Evolutionary conservation across 2,797 vertebrate genomes (phyloP).

Genomic region (Liasis olivaceus): DNA sequence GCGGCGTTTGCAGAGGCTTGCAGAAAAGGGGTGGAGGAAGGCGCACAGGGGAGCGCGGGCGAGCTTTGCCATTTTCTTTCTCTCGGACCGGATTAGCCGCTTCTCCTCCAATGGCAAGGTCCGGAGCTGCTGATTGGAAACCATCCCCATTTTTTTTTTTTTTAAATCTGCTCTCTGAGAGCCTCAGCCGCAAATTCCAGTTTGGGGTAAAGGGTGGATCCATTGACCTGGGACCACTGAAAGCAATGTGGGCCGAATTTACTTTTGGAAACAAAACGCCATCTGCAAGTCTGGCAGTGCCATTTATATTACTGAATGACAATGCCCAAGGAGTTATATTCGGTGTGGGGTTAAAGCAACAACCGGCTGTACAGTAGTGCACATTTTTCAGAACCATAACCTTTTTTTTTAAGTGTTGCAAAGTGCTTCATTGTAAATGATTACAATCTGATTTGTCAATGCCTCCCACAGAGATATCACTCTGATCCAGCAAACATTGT

Average conservation of each 20-base stretch:
- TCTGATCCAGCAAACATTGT: not conserved
- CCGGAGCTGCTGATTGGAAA: constrained; percentile 76
- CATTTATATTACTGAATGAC: not conserved
- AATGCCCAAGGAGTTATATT: not conserved
- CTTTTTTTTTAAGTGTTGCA: not conserved
- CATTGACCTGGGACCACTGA: not conserved
- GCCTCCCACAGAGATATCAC: not conserved
- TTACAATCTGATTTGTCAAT: not conserved
- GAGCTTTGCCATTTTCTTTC: constrained; percentile 75
- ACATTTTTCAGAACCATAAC: not conserved
- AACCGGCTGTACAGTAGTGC: not conserved
- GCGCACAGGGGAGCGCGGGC: constrained; percentile 46
- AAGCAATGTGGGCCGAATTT: not conserved
- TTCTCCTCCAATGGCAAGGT: constrained; percentile 75
- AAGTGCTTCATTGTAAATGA: not conserved
- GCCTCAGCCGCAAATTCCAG: not conserved
- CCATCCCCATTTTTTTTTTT: not conserved
- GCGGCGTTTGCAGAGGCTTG: not conserved
- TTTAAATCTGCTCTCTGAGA: not conserved
- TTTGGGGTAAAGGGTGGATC: constrained; percentile 17
- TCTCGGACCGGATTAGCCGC: constrained; percentile 71
- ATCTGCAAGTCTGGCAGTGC: not conserved
- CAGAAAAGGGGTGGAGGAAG: constrained; percentile 5
- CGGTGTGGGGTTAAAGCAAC: not conserved
- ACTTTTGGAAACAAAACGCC: not conserved